A percentile compares a stretch with the other conserved stretches of the same genome.
These are phyloP conservation scores for Pyrrhia umbra DNA, from an alignment of 2,888 invertebrate genomes.

Conservation along the genomic window DNA sequence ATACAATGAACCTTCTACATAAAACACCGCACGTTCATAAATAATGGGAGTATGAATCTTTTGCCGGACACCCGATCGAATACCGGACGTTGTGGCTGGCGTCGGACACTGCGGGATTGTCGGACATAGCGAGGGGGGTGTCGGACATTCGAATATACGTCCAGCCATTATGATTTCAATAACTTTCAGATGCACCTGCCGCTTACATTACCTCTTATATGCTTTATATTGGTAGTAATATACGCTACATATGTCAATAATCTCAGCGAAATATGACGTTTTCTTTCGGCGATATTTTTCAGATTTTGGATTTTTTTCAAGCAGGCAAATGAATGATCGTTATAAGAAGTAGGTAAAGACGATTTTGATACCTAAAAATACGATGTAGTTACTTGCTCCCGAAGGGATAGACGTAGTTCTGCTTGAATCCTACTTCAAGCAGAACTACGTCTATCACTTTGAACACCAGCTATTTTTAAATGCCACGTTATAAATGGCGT, in stretches of 20 bases:
- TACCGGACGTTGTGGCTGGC: slow-evolving; percentile 21
- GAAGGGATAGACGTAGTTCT: no score
- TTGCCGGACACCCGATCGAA: slow-evolving; percentile 37
- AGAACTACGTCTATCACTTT: no score
- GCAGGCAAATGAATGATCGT: not conserved
- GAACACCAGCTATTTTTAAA: no score
- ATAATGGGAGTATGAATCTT: slow-evolving; percentile 41
- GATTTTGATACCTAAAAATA: no score
- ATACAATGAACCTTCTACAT: slow-evolving; percentile 13
- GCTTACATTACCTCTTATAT: slow-evolving; percentile 11
- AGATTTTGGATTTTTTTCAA: not conserved
- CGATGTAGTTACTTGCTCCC: no score
- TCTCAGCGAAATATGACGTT: not conserved
- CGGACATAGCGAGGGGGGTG: not conserved
- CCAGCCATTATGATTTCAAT: slow-evolving; percentile 37
- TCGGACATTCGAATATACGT: slow-evolving; percentile 26
- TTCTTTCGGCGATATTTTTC: not conserved
- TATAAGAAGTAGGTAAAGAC: no score
- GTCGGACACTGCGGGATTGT: not conserved
- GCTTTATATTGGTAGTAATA: slow-evolving; percentile 8
- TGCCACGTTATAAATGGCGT: no score
- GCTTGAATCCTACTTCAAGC: no score
- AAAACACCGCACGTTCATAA: slow-evolving; percentile 34
- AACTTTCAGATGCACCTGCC: slow-evolving; percentile 35
- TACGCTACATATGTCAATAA: slow-evolving; percentile 3